Evolutionary conservation across 2,113 vertebrate species (phyloP), one percentile per base, ranked within the genome.

Genomic region (Mugil cephalus): DNA sequence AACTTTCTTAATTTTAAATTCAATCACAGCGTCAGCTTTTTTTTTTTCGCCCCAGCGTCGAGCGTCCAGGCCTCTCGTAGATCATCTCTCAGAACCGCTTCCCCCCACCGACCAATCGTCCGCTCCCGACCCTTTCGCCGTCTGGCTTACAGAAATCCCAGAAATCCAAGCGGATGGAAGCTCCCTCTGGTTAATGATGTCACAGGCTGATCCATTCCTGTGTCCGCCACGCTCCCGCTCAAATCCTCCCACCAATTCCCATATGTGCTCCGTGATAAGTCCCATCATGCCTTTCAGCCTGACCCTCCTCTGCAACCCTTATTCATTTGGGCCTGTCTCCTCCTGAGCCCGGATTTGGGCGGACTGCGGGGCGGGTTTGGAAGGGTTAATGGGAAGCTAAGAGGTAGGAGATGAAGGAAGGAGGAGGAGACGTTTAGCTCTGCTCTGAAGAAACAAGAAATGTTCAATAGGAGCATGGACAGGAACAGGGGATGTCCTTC

Each of bases 141-240:
- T 54, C 60, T 85, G 89, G 90, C 87, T 93, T 91, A 90, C 77
- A 53, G 89, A 92, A 91, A 93, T 92, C 89, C 87, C 82, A 86
- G 80, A 83, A 89, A 91, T 88, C 83, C 89, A 63, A 87, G 85
- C 58, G 74, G 80, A 85, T 85, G 88, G 90, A 88, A 86, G 85
- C 88, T 87, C 82, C 80, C 80, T 52, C 48, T 88, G 89, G 92
- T 93, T 93, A 93, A 93, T 92, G 90, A 91, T 93, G 92, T 93
- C 91, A 91, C 87, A 67, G 79, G 86, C 88, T 93, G 91, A 92
- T 91, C 91, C 91, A 75, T 87, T 83, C 83, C 76, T 48, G 79
- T 91, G 91, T 91, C 90, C 54, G 89, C 89, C 43, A 89, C 77
- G 84, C 88, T 88, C 63, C 61, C 61, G 2, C 73, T 82, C 87